Percentiles rank a stretch among this genome's conserved stretches.
These are phyloP conservation scores for Scaptomyza tumidula DNA, from an alignment of 2,888 invertebrate genomes.

Conservation along the genomic window DNA sequence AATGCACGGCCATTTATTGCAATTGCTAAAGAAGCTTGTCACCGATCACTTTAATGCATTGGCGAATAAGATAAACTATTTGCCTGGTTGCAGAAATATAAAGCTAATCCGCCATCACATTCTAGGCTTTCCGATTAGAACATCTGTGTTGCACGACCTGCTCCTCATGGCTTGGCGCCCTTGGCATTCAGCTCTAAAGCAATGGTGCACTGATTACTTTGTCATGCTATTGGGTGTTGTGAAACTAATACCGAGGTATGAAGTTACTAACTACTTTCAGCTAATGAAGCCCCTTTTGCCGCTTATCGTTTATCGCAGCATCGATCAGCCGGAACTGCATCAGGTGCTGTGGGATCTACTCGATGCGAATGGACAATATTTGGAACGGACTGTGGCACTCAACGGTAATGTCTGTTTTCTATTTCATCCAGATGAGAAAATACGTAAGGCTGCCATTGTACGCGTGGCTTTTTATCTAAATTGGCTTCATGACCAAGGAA, in stretches of 20 bases:
- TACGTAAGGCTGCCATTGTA: conserved; percentile 71
- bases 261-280: conserved; percentile 58
- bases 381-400: conserved; percentile 67
- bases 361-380: conserved; percentile 67
- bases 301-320: conserved; percentile 63
- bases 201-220: conserved; percentile 74
- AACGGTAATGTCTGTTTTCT: conserved; percentile 76
- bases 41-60: conserved; percentile 75
- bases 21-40: conserved; percentile 63
- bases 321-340: conserved; percentile 29
- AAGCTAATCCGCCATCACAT: conserved; percentile 63
- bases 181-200: conserved; percentile 35
- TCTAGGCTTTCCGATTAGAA: conserved; percentile 81
- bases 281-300: conserved; percentile 73
- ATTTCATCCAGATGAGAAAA: conserved; percentile 64
- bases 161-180: conserved; percentile 45
- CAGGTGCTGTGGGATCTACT: conserved; percentile 64
- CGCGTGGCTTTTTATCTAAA: conserved; percentile 72
- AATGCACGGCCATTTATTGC: conserved; percentile 63
- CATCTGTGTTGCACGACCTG: conserved; percentile 72
- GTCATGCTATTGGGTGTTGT: conserved; percentile 75
- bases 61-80: conserved; percentile 72
- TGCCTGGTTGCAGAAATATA: conserved; percentile 55
- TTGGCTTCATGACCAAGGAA: conserved; percentile 38
- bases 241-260: conserved; percentile 58